Conservation (phyloP, 2,888 invertebrate genomes). For the Pandemis heparana region DNA sequence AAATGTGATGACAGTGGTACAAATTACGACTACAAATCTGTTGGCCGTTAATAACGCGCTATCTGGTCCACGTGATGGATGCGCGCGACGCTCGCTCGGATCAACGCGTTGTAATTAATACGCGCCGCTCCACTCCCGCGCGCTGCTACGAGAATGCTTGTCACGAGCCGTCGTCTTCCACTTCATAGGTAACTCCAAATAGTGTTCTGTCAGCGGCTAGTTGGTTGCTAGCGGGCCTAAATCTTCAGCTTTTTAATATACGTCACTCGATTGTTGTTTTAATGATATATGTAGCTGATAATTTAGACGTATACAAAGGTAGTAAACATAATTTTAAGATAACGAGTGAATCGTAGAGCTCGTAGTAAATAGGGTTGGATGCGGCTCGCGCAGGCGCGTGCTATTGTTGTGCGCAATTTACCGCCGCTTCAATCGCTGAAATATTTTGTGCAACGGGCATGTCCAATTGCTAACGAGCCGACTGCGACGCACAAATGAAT, state of each 20-base stretch:
- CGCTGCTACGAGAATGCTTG: slow-evolving; percentile 75
- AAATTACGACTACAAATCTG: slow-evolving; percentile 85
- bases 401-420: slow-evolving; percentile 84
- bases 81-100: slow-evolving; percentile 68
- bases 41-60: slow-evolving; percentile 82
- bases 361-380: slow-evolving; percentile 73
- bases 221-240: slow-evolving; percentile 64
- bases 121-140: slow-evolving; percentile 59
- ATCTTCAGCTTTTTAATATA: slow-evolving; percentile 38
- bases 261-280: slow-evolving; percentile 13
- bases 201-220: slow-evolving; percentile 67
- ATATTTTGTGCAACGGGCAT: slow-evolving; percentile 85
- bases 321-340: slow-evolving; percentile 76
- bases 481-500: slow-evolving; percentile 84
- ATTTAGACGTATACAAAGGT: slow-evolving; percentile 51
- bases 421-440: slow-evolving; percentile 85
- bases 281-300: slow-evolving; percentile 45
- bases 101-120: slow-evolving; percentile 83
- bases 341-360: slow-evolving; percentile 81
- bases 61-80: slow-evolving; percentile 82
- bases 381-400: slow-evolving; percentile 58
- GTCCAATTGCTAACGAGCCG: slow-evolving; percentile 85
- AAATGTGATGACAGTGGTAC: slow-evolving; percentile 86
- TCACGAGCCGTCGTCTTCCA: slow-evolving; percentile 76
- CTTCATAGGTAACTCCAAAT: slow-evolving; percentile 70